Base-by-base conservation (phyloP, 2,888 invertebrate genomes). In the Drosophila recens region DNA sequence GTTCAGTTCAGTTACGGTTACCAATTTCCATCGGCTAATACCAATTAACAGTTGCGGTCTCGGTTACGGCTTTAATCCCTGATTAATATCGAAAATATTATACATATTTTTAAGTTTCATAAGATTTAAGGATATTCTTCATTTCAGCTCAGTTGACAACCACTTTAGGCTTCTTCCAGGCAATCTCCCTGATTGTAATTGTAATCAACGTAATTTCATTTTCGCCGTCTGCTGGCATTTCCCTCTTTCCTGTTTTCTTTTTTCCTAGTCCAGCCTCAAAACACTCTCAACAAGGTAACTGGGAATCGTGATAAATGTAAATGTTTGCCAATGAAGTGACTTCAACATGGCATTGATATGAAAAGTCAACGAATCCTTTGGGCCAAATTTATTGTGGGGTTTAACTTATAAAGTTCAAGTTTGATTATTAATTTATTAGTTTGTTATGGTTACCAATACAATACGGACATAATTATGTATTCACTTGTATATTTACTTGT, bases 151-250 rank as follows among this genome's bases (percentile, higher is more conserved):
- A 51, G 34, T 36, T 34, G 20, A 45, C 48, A 58, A 56, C 43
- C 15, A 36, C 45, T 48, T 53, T 30, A 17, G 42, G 53, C 48
- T 58, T 69, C 64, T 62, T 45, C 23, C 40, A 45, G 66, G 56
- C 43, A 34, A 52, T 42, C 66, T n/a, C n/a, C n/a, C n/a, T n/a
- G n/a, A 51, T 42, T 38, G 27, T 58, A 74, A 75, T 72, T 66
- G 70, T 49, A 70, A 59, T 56, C 36, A 15, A 51, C 65, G 53
- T 80, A 77, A 80, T 74, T 85, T 74, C 70, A 80, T 80, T 79
- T 57, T 65, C 57, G 58, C 54, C 59, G 71, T 76, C 79, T 73
- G 69, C 52, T 53, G 52, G 72, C 73, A 71, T 68, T 76, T 66
- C 38, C 53, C 23, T 20, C 30, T 13, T 9, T 20, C 45, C 43